Percentiles rank a stretch among this genome's conserved stretches.
phyloP scores from a whole-genome alignment of 2,888 invertebrate genomes.

The Carpatolechia fugitivella region DNA sequence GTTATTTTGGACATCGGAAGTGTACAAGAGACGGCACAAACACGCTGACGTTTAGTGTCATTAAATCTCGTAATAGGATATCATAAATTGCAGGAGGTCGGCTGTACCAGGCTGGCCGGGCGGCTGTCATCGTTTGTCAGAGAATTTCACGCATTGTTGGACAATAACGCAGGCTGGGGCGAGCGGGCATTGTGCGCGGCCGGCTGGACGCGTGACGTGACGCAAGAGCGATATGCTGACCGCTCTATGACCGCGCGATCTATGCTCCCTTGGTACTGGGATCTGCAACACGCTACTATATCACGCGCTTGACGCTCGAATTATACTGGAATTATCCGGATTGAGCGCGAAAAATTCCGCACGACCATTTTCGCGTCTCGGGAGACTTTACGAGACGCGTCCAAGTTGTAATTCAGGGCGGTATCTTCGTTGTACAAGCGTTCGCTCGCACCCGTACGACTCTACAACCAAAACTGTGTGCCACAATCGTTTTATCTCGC shows the following conservation, averaged over 20 bases:
- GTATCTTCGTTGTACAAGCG: conserved; percentile 34
- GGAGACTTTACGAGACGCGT: conserved; percentile 25
- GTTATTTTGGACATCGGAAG: conserved; percentile 44
- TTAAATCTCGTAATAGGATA: conserved; percentile 79
- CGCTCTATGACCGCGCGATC: conserved; percentile 28
- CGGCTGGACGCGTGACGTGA: conserved; percentile 51
- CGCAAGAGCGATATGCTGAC: conserved; percentile 37
- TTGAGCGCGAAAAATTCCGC: conserved; percentile 15
- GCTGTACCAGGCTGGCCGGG: conserved; percentile 60
- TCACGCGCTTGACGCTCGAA: conserved; percentile 9
- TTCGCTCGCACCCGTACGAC: conserved; percentile 38
- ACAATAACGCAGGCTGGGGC: conserved; percentile 71
- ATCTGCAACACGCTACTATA: conserved; percentile 24
- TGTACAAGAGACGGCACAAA: conserved; percentile 51
- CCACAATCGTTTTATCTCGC: conserved; percentile 61
- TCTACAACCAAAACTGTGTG: conserved; percentile 24
- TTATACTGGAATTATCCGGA: conserved; percentile 11
- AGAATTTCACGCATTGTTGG: conserved; percentile 79
- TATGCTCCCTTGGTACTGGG: conserved; percentile 29
- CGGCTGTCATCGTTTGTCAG: conserved; percentile 80
- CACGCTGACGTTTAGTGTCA: conserved; percentile 71
- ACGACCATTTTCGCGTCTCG: conserved; percentile 16
- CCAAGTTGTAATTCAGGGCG: conserved; percentile 49
- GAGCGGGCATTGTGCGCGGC: conserved; percentile 55
- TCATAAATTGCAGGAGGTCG: conserved; percentile 77